Base-by-base conservation (phyloP, 1,140 invertebrate species). In the Portunus trituberculatus region DNA sequence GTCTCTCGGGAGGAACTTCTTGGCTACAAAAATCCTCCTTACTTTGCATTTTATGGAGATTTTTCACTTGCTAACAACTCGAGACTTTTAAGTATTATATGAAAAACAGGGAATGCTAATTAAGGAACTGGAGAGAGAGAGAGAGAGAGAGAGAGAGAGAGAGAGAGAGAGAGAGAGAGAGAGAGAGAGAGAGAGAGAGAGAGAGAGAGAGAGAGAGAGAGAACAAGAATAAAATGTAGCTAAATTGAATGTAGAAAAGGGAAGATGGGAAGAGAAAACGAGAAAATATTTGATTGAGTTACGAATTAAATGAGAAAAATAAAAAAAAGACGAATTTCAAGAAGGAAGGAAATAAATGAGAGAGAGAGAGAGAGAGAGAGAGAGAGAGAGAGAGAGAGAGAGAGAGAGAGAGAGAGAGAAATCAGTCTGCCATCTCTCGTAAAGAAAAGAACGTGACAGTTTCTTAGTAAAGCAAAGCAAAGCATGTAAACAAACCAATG, bases 11-110 rank as follows among this genome's bases (percentile, higher is more conserved):
- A 76, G 16, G n/a, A 76, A 76, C 25, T 76, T 76, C 67, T 76
- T 76, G 67, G 20, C 67, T 76, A 76, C 67, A 76, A 76, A 76
- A 76, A 76, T 76, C 67, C n/a, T 8, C 67, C 67, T 76, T 76
- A 76, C 12, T 76, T 76, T 76, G 67, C 67, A 76, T 76, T 76
- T 76, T 76, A 76, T 76, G 25, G 67, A 76, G 67, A 76, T 76
- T 76, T 76, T 76, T 76, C 67, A 76, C 67, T 76, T 76, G 67
- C 67, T 76, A 76, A 76, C 67, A 76, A 76, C 7, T 7, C 20
- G 67, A 76, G 67, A 76, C 20, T 76, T 76, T 76, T 76, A n/a
- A 7, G 67, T 76, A 76, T 76, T 76, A 76, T 76, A 76, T 76
- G 67, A 76, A 76, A 76, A 76, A 76, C 20, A 76, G 67, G 67